phyloP scores from a whole-genome alignment of 2,888 invertebrate species.

The Silvanus unidentatus region DNA sequence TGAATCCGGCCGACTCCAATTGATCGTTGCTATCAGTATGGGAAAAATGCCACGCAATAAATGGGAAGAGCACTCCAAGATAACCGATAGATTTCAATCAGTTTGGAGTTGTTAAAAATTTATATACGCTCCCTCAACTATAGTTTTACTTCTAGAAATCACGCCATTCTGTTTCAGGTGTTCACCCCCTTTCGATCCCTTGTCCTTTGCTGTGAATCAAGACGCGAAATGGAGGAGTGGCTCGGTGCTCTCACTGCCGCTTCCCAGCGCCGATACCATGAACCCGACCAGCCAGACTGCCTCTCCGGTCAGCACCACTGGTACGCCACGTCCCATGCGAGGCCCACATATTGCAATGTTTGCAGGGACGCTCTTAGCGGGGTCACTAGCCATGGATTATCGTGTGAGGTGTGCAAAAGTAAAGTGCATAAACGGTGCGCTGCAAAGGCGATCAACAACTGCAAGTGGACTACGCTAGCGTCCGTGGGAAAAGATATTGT shows the following conservation, averaged over 20 bases:
- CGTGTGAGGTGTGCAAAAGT: constrained; percentile 96
- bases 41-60: no score
- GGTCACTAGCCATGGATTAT: constrained; percentile 91
- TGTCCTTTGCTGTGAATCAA: constrained; percentile 72
- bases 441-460: constrained; percentile 84
- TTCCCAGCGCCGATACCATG: constrained; percentile 49
- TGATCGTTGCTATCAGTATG: no score
- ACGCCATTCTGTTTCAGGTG: constrained; percentile 18
- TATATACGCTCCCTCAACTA: no score
- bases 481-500: constrained; percentile 93
- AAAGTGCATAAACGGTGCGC: constrained; percentile 96
- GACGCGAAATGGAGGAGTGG: constrained; percentile 91
- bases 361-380: constrained; percentile 90
- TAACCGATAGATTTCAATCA: no score
- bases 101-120: no score
- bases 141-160: no score
- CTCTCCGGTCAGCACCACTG: constrained; percentile 69
- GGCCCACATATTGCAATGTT: constrained; percentile 95
- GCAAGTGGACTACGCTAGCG: constrained; percentile 96
- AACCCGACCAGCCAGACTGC: constrained; percentile 59
- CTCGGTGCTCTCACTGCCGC: constrained; percentile 75
- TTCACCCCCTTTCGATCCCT: constrained; percentile 73
- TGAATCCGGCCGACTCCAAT: no score
- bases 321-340: constrained; percentile 90
- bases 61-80: no score